Evolutionary conservation across 2,113 vertebrate species (phyloP).

Genomic region (Arizona elegans): DNA sequence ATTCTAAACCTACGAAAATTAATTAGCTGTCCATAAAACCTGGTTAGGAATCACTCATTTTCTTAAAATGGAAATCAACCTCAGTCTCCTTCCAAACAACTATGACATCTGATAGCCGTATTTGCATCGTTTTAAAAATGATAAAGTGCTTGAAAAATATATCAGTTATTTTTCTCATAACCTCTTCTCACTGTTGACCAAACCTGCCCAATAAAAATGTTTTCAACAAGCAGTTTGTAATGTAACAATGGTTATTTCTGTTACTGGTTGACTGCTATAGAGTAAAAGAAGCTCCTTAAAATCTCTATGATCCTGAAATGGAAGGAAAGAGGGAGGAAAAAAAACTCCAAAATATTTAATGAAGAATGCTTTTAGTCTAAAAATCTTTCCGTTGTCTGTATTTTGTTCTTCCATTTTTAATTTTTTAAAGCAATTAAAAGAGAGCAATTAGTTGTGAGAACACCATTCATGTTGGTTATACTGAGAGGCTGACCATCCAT

Average conservation of each 20-base stretch:
- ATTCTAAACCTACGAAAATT: constrained; percentile 3
- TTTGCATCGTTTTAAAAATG: constrained; percentile 61
- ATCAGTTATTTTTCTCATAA: constrained; percentile 52
- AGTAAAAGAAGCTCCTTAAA: constrained; percentile 82
- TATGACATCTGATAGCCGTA: constrained; percentile 32
- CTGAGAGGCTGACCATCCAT: constrained; percentile 51
- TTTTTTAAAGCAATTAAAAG: constrained; percentile 61
- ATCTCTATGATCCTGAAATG: constrained; percentile 72
- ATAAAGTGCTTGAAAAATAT: constrained; percentile 59
- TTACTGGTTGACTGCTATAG: constrained; percentile 69
- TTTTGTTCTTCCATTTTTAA: constrained; percentile 30
- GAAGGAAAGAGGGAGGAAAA: constrained; percentile 41
- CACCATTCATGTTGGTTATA: constrained; percentile 54
- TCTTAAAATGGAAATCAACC: constrained; percentile 38
- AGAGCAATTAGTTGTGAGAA: constrained; percentile 63
- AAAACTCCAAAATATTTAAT: constrained; percentile 60
- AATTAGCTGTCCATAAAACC: constrained; percentile 13
- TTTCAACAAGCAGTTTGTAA: constrained; percentile 70
- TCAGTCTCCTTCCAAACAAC: constrained; percentile 34
- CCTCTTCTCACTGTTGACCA: constrained; percentile 62
- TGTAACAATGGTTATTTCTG: constrained; percentile 70
- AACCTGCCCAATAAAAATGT: constrained; percentile 67
- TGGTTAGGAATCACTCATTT: constrained; percentile 38
- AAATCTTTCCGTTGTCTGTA: constrained; percentile 57
- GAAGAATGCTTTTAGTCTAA: constrained; percentile 63